These are phyloP conservation scores for Heterocephalus glaber DNA, from an alignment of 2,113 vertebrate species.

Conservation along the genomic window DNA sequence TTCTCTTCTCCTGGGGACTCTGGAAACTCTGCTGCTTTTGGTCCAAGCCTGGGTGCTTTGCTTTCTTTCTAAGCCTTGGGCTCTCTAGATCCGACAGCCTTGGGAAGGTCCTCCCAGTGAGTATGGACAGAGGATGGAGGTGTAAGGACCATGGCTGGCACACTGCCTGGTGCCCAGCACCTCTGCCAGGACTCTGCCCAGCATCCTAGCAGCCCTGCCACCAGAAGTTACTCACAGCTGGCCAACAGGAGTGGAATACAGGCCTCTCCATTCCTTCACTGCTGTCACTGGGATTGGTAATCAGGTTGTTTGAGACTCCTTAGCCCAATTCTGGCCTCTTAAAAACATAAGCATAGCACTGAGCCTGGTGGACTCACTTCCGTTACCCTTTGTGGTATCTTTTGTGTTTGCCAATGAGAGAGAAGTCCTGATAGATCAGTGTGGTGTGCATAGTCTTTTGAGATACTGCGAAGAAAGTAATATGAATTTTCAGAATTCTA, in stretches of 20 bases:
- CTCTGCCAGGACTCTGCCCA: fast-evolving
- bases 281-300: fast-evolving
- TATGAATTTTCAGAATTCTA: background rate
- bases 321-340: too few relatives aligned
- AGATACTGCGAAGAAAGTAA: background rate
- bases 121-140: background rate
- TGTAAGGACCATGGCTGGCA: fast-evolving
- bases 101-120: too few relatives aligned
- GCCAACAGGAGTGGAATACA: fast-evolving
- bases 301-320: fast-evolving
- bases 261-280: fast-evolving
- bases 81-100: background rate
- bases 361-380: background rate
- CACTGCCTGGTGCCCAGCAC: fast-evolving
- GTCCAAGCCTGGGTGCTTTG: background rate
- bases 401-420: background rate
- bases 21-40: too few relatives aligned
- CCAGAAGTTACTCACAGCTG: background rate
- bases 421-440: fast-evolving
- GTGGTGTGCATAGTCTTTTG: fast-evolving
- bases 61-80: background rate
- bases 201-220: fast-evolving
- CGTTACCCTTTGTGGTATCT: fast-evolving
- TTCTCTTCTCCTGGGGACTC: background rate
- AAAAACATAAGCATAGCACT: background rate